A percentile compares a stretch with the other conserved stretches of the same genome.
Evolutionary conservation across 2,888 invertebrate genomes (phyloP).

Genomic region (Synergus itoensis): DNA sequence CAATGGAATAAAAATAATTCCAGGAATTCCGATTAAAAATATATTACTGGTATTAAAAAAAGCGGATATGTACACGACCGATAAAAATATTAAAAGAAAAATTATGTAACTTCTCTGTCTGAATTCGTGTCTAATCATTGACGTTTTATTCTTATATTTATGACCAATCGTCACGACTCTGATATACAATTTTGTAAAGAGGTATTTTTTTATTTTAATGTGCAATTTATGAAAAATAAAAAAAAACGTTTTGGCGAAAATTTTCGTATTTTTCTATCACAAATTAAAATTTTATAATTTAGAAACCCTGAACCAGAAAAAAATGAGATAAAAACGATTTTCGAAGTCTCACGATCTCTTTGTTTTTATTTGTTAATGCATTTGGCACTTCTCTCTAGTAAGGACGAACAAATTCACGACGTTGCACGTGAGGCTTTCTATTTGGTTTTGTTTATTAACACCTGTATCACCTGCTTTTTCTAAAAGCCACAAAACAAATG

Average conservation of each 20-base stretch:
- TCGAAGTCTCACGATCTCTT: background rate
- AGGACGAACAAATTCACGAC: slow-evolving; percentile 6
- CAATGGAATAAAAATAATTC: too few species aligned
- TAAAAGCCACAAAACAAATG: background rate
- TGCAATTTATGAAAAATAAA: background rate
- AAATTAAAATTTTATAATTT: too few species aligned
- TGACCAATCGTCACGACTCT: slow-evolving; percentile 1
- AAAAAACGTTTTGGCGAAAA: background rate
- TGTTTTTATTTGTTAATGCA: background rate
- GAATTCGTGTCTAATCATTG: slow-evolving; percentile 23
- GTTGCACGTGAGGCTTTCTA: slow-evolving; percentile 22
- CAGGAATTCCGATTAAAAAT: background rate
- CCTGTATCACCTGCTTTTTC: background rate
- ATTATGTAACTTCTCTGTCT: background rate
- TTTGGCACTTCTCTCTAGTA: background rate
- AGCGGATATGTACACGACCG: slow-evolving; percentile 2
- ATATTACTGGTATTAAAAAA: background rate
- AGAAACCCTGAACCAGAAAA: too few species aligned
- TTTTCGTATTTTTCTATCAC: background rate
- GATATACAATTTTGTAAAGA: background rate
- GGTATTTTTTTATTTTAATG: background rate
- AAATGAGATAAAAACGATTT: background rate
- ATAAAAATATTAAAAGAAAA: background rate
- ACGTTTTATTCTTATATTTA: background rate
- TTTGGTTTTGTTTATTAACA: slow-evolving; percentile 20